Evolutionary conservation across 2,797 vertebrate genomes (phyloP), one percentile per base, ranked within the genome.

Genomic region (Cyclopterus lumpus): DNA sequence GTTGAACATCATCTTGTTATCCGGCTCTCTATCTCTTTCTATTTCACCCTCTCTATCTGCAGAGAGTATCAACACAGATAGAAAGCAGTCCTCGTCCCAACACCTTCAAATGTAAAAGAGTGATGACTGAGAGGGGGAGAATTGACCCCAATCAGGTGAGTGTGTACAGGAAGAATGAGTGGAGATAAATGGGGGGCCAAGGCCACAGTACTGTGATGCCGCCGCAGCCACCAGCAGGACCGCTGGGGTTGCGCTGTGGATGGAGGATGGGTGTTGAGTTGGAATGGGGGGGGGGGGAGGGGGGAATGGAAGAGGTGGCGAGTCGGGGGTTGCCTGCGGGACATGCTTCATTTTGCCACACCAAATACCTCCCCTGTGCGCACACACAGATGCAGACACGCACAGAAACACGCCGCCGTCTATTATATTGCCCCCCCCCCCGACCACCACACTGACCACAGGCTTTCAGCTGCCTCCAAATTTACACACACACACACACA

Each of bases 131-230:
- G 69, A 72, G 36, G 1, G 65, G 71, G 79, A 80, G 91, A 75
- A 77, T 68, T 90, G 90, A 94, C 93, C 93, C 79, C 91, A 93
- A 93, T 93, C 93, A 93, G 89, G 85, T 82, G 84, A 74, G 72
- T 68, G 73, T 67, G 68, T 72, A 38, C 11, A 42, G 22, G 24
- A 65, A 42, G 73, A 67, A 77, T 53, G 67, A 79, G 73, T 46
- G 78, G 79, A 85, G 87, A 93, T 92, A 86, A 92, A 93, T 93
- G 86, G 26, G 81, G 71, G 81, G 78, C 77, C 63, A 70, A 87
- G 86, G 80, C 91, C 80, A 79, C 76, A 62, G 88, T 53, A 84
- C 82, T 58, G 64, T 60, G 84, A 89, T 88, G 85, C 76, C 28
- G 70, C 79, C 90, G 83, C 78, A 90, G 91, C 91, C 91, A 92